These are phyloP conservation scores for Chymomyza amoena DNA, from an alignment of 2,888 invertebrate species.

Conservation along the genomic window DNA sequence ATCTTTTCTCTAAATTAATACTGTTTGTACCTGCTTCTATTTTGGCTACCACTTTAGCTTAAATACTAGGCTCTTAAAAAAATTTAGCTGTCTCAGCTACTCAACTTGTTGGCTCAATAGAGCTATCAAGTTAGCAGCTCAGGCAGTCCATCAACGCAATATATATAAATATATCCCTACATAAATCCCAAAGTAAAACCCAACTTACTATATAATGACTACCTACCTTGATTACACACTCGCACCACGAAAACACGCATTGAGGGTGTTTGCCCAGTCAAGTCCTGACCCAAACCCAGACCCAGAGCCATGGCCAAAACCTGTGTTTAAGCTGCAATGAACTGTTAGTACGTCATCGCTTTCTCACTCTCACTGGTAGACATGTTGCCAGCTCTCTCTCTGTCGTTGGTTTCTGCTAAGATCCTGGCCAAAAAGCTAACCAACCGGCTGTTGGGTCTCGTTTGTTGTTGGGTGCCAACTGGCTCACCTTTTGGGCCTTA, in stretches of 20 bases:
- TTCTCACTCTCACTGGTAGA: not conserved
- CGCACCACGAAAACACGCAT: slow-evolving; percentile 4
- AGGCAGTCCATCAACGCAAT: not conserved
- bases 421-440: not conserved
- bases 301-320: slow-evolving; percentile 40
- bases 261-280: slow-evolving; percentile 7
- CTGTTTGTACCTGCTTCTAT: too few relatives aligned
- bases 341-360: not conserved
- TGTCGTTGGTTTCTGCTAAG: not conserved
- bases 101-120: not conserved
- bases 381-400: not conserved
- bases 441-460: not conserved
- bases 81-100: too few relatives aligned
- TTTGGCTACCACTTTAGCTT: too few relatives aligned
- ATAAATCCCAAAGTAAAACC: slow-evolving; percentile 49
- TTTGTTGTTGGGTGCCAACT: slow-evolving; percentile 1
- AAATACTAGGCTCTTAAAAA: too few relatives aligned
- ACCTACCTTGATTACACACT: slow-evolving; percentile 70
- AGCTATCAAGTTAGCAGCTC: not conserved
- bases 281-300: slow-evolving; percentile 16
- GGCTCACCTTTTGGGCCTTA: slow-evolving; percentile 63
- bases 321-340: slow-evolving; percentile 70
- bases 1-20: too few relatives aligned
- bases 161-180: slow-evolving; percentile 31
- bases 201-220: slow-evolving; percentile 68